Conservation (phyloP, 2,113 vertebrate genomes). For the Andinoacara biseriatus region DNA sequence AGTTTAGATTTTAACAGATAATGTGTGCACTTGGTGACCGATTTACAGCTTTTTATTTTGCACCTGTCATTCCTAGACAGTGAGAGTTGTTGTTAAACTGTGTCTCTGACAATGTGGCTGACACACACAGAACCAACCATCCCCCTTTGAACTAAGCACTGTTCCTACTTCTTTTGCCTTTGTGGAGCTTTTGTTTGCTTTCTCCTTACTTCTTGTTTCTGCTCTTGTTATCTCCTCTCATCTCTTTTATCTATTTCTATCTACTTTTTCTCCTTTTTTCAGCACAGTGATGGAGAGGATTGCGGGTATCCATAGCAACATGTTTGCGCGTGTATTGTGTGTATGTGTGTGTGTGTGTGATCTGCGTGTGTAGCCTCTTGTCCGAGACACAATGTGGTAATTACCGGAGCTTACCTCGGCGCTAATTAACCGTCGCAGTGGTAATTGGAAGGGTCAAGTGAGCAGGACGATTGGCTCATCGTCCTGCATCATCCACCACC, state of each 20-base stretch:
- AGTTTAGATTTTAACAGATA: conserved; percentile 11
- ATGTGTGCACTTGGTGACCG: background rate
- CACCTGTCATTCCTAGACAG: conserved; percentile 56
- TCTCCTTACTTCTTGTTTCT: conserved; percentile 37
- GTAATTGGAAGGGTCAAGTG: conserved; percentile 84
- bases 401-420: conserved; percentile 81
- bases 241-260: conserved; percentile 72
- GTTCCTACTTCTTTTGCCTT: conserved; percentile 48
- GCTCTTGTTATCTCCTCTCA: conserved; percentile 56
- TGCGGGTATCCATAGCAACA: conserved; percentile 83
- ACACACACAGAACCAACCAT: conserved; percentile 26
- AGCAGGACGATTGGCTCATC: conserved; percentile 80
- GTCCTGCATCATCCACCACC: conserved; percentile 63
- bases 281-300: conserved; percentile 58
- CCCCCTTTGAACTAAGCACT: conserved; percentile 48
- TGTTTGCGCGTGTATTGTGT: conserved; percentile 48
- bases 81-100: conserved; percentile 50
- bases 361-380: conserved; percentile 73
- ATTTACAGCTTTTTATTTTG: conserved; percentile 11
- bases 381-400: conserved; percentile 82
- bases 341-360: conserved; percentile 30
- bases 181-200: conserved; percentile 64
- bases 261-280: conserved; percentile 50
- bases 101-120: conserved; percentile 40
- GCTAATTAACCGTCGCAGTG: conserved; percentile 81